Evolutionary conservation across 2,113 vertebrate genomes (phyloP).

Genomic region (Solenodon paradoxus): DNA sequence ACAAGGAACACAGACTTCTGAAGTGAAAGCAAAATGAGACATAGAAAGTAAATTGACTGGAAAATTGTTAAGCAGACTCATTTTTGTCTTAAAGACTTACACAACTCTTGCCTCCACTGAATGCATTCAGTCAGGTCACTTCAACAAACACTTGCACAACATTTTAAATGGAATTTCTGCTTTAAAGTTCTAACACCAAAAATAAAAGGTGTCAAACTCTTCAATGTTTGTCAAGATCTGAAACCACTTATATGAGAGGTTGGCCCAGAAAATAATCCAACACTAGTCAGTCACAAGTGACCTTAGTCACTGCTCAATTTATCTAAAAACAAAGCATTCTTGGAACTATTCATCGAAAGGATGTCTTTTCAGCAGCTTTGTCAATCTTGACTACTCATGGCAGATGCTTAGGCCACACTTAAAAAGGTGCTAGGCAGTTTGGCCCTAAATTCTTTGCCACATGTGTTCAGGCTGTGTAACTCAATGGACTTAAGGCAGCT

Average conservation of each 20-base stretch:
- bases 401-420: too few relatives aligned
- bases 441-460: too few relatives aligned
- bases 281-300: too few relatives aligned
- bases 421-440: not conserved
- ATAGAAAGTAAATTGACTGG: constrained; percentile 45
- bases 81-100: not conserved
- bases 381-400: not conserved
- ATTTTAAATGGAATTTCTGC: not conserved
- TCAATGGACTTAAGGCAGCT: too few relatives aligned
- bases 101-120: not conserved
- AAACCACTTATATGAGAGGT: not conserved
- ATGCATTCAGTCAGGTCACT: not conserved
- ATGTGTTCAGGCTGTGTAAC: not conserved
- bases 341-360: not conserved
- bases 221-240: not conserved
- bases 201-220: not conserved
- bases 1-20: not conserved
- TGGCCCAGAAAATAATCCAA: not conserved
- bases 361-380: not conserved
- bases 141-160: not conserved
- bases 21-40: constrained; percentile 54
- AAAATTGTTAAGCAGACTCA: constrained; percentile 47
- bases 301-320: not conserved
- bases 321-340: not conserved
- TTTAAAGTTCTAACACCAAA: not conserved